Conservation (phyloP, 2,113 vertebrate species). For the Hymenochirus boettgeri region DNA sequence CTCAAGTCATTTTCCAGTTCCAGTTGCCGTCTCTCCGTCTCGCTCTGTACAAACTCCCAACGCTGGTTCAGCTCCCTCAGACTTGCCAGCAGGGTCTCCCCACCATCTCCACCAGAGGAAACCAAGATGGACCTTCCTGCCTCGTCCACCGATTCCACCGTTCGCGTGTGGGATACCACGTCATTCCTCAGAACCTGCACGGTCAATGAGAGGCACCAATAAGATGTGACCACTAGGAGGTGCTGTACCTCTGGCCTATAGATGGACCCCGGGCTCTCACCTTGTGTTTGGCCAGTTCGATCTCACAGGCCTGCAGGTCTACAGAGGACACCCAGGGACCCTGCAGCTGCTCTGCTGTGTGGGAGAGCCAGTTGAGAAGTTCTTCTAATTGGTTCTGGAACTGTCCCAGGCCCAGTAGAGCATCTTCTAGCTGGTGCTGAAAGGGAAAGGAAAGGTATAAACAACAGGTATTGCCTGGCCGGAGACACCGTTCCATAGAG, state of each 20-base stretch:
- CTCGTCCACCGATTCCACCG: slow-evolving; percentile 70
- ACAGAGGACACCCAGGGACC: slow-evolving; percentile 58
- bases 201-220: not conserved
- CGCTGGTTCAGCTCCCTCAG: slow-evolving; percentile 69
- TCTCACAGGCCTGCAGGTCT: slow-evolving; percentile 82
- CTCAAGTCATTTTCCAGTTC: slow-evolving; percentile 80
- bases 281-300: slow-evolving; percentile 87
- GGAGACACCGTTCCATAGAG: no score
- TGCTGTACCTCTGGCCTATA: not conserved
- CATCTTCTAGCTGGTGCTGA: slow-evolving; percentile 79
- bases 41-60: slow-evolving; percentile 76
- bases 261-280: slow-evolving; percentile 44
- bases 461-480: no score
- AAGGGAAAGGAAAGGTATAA: no score
- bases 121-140: slow-evolving; percentile 70
- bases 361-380: slow-evolving; percentile 72
- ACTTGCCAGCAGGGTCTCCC: slow-evolving; percentile 64
- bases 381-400: slow-evolving; percentile 81
- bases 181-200: slow-evolving; percentile 77
- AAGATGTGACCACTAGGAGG: no score
- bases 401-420: slow-evolving; percentile 78
- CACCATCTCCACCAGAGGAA: slow-evolving; percentile 57
- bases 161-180: slow-evolving; percentile 74
- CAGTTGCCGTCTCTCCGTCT: slow-evolving; percentile 76
- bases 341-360: slow-evolving; percentile 68